Conservation (phyloP, 2,797 vertebrate genomes). For the Hybognathus amarus region DNA sequence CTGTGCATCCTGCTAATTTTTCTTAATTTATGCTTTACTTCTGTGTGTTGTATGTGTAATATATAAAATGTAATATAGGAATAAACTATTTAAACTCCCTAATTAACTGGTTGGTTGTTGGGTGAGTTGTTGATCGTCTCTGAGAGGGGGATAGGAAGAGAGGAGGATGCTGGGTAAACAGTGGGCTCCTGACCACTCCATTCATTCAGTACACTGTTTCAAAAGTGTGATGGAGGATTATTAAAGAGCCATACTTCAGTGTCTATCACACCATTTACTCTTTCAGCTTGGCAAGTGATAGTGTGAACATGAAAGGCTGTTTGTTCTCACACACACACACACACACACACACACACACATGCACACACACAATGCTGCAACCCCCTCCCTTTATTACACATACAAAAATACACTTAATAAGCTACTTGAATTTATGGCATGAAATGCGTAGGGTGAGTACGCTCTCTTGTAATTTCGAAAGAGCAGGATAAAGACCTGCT, state of each 20-base stretch:
- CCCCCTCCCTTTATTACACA: constrained; percentile 45
- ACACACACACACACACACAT: neutral
- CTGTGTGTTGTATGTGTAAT: too few species aligned
- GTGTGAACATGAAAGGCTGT: constrained; percentile 48
- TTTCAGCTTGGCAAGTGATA: constrained; percentile 30
- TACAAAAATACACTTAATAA: constrained; percentile 48
- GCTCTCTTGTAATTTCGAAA: constrained; percentile 51
- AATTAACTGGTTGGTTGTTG: neutral
- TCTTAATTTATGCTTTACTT: too few species aligned
- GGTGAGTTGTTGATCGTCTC: neutral
- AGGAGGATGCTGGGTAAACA: constrained; percentile 35
- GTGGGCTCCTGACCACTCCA: constrained; percentile 21
- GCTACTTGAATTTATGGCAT: constrained; percentile 42
- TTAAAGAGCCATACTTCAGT: constrained; percentile 53
- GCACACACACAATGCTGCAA: constrained; percentile 13
- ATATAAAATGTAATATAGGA: neutral
- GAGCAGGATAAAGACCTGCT: constrained; percentile 42
- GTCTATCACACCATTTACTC: constrained; percentile 36
- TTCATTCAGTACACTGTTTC: constrained; percentile 47
- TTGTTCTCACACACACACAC: neutral
- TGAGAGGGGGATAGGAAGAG: constrained; percentile 2
- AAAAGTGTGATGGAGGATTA: constrained; percentile 57
- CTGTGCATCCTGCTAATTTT: too few species aligned
- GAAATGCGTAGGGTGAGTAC: constrained; percentile 28
- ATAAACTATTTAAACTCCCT: neutral